Conservation (phyloP, 2,888 invertebrate genomes). For the Noctua janthe region DNA sequence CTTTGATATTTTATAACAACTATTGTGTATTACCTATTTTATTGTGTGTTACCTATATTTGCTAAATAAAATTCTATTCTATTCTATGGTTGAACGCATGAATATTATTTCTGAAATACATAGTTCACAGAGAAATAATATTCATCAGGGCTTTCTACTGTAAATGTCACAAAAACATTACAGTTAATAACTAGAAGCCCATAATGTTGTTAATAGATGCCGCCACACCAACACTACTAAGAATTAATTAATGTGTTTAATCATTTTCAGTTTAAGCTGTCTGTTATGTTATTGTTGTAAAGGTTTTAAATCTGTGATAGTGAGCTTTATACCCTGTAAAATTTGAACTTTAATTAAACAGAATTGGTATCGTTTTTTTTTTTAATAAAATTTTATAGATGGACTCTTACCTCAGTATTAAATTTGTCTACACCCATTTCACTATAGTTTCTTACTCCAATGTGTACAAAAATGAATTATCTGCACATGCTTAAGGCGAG, state of each 20-base stretch:
- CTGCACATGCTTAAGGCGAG: constrained; percentile 27
- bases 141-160: not conserved
- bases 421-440: constrained; percentile 84
- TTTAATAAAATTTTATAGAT: not conserved
- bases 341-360: not conserved
- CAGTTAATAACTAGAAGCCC: not conserved
- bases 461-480: constrained; percentile 10
- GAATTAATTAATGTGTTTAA: not conserved
- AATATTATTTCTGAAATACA: not conserved
- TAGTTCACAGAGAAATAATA: not conserved
- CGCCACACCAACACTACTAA: not conserved
- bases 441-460: constrained; percentile 9
- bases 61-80: too few relatives aligned
- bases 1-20: too few relatives aligned
- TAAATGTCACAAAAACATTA: not conserved
- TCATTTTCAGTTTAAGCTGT: not conserved
- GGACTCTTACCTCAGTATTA: constrained; percentile 74
- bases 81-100: not conserved
- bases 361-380: too few relatives aligned
- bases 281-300: not conserved
- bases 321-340: not conserved
- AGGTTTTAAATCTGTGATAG: not conserved
- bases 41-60: too few relatives aligned
- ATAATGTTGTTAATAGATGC: not conserved
- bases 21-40: too few relatives aligned